Percentiles rank a stretch among this genome's conserved stretches.
Conservation (phyloP, 2,113 vertebrate species). For the Shinisaurus crocodilurus region DNA sequence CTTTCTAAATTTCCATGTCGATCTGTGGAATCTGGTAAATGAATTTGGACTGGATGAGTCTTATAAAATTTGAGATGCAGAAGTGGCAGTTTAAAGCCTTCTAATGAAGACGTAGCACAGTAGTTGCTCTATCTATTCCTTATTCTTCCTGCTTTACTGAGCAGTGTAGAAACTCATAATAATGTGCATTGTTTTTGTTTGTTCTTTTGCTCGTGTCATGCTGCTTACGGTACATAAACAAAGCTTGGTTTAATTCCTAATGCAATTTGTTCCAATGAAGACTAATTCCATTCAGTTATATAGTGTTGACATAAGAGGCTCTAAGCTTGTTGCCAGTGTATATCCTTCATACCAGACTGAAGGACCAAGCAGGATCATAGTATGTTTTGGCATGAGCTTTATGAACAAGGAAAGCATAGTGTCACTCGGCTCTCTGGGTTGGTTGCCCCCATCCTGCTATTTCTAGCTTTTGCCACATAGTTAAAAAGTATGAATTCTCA, state of each 20-base stretch:
- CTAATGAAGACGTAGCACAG: background rate
- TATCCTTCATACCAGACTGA: background rate
- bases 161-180: constrained; percentile 26
- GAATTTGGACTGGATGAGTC: background rate
- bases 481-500: too few species aligned
- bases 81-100: background rate
- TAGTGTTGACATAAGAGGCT: background rate
- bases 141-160: constrained; percentile 6
- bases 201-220: background rate
- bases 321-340: background rate
- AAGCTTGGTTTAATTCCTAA: background rate
- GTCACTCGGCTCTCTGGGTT: background rate
- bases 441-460: background rate
- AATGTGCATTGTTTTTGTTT: background rate
- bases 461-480: background rate
- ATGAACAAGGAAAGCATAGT: background rate
- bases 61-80: background rate
- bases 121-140: background rate
- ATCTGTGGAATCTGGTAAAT: background rate
- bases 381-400: background rate
- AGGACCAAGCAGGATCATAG: background rate
- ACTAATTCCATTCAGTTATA: constrained; percentile 17
- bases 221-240: background rate
- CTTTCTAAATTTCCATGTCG: too few species aligned
- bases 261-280: constrained; percentile 12